Base-by-base conservation (phyloP, 2,113 vertebrate genomes). In the Illadopsis cleaveri region DNA sequence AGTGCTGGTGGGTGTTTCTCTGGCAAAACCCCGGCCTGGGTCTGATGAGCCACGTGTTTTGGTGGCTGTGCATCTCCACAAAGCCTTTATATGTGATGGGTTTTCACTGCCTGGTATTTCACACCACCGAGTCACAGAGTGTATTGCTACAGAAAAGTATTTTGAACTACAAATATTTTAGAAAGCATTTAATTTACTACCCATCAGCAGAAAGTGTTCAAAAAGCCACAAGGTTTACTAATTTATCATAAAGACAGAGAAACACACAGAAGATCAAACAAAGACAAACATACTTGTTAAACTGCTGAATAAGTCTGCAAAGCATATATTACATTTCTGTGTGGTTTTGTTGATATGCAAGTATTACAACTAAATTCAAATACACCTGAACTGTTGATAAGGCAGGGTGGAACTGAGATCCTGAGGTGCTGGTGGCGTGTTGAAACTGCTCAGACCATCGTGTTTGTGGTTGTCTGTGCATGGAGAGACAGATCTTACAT, bases 181-280 rank as follows among this genome's bases (percentile, higher is more conserved):
- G 95, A 96, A 94, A 84, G 51, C 86, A 72, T 96, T 94, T 95
- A 96, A 96, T 96, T 94, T 96, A 96, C 88, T 95, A 90, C 88
- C 72, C 79, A 86, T 96, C 96, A 95, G 76, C 88, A 90, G 77
- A 96, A 94, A 90, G 95, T 93, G 80, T 96, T 96, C 82, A 94
- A 84, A 95, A 96, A 96, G 85, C 94, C 96, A 92, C 93, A 82
- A 94, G 86, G 65, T 96, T 90, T 96, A 86, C 95, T 96, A 96
- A 96, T 95, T 96, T 96, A 96, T 96, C 72, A 84, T 92, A 95
- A 96, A 95, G 92, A 94, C 84, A 94, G 90, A 89, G 79, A 93
- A 86, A 86, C 64, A 62, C 3, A 12, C 8, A 3, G 90, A 95
- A 95, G 93, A 95, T 97, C 94, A 96, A 96, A 95, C 73, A 87